Percentiles rank a stretch among this genome's conserved stretches.
phyloP scores from a whole-genome alignment of 2,113 vertebrate species.

The Macrotus californicus region DNA sequence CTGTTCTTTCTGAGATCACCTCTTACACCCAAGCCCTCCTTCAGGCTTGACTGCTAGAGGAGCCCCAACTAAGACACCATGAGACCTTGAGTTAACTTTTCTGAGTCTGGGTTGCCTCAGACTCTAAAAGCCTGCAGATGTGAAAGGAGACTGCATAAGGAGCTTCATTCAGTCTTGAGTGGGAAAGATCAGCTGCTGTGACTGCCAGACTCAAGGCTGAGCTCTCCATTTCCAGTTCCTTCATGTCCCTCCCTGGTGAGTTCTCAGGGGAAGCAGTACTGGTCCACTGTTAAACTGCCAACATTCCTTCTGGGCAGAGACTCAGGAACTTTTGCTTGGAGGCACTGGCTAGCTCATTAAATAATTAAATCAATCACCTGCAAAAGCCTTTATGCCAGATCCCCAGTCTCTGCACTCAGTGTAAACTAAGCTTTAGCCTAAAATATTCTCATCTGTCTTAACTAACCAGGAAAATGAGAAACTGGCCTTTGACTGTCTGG shows the following conservation, averaged over 20 bases:
- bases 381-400: not conserved
- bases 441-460: slow-evolving; percentile 2
- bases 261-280: not conserved
- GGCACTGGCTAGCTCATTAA: not conserved
- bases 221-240: not conserved
- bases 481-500: not conserved
- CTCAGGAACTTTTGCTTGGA: not conserved
- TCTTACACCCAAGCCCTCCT: not conserved
- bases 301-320: not conserved
- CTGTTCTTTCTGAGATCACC: not conserved
- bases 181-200: not conserved
- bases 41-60: not conserved
- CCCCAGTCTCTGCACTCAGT: not conserved
- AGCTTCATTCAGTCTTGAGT: not conserved
- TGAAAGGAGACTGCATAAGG: not conserved
- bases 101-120: not conserved
- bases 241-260: accelerated
- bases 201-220: not conserved
- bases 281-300: not conserved
- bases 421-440: not conserved
- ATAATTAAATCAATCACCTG: slow-evolving; percentile 11
- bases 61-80: not conserved
- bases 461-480: not conserved
- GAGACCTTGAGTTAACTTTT: not conserved
- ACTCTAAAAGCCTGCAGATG: not conserved